Base-by-base conservation (phyloP, 2,888 invertebrate genomes). In the Mechanitis mazaeus region DNA sequence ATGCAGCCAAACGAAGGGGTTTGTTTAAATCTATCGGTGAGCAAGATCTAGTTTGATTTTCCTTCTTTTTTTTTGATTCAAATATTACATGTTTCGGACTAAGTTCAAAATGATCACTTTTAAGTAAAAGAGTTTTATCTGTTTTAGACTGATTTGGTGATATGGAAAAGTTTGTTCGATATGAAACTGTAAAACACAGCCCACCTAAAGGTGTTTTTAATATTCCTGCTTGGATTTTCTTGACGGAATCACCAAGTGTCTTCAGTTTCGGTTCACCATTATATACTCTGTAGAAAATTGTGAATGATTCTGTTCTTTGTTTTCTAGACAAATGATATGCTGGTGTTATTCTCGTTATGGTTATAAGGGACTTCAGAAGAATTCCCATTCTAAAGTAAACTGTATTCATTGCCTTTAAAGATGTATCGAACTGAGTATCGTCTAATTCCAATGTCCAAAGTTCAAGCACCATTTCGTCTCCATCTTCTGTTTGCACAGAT, bases 301-400 rank as follows among this genome's bases (percentile, higher is more conserved):
- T 94, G 80, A 96, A 98, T 0, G 97, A 95, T 77, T 98, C 97
- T 0, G 95, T 93, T 54, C 95, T 94, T 83, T 98, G 98, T 66
- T 95, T 92, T 59, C 97, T 91, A 9, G 97, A 97, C 56, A 98
- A 84, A 84, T 96, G 96, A 81, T 98, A 98, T 35, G 97, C 97
- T 2, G 98, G 98, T 28, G 97, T 96, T 62, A 96, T 95, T 83
- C 98, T 93, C 5, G 97, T 96, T 1, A 97, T 94, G 6, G 96
- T 95, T 54, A 98, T 93, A 50, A 98, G 90, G 0, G 98, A 97
- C 79, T 98, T 98, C 20, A 99, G 86, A 69, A 98, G 90, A 64
- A 96, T 94, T 53, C 97, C 95, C 97, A 99, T 97, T 76, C 97
- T 93, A 80, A 96, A 97, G 81, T 98, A 98, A 0, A 98, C 94